Conservation (phyloP, 2,797 vertebrate species). For the Champsocephalus gunnari region DNA sequence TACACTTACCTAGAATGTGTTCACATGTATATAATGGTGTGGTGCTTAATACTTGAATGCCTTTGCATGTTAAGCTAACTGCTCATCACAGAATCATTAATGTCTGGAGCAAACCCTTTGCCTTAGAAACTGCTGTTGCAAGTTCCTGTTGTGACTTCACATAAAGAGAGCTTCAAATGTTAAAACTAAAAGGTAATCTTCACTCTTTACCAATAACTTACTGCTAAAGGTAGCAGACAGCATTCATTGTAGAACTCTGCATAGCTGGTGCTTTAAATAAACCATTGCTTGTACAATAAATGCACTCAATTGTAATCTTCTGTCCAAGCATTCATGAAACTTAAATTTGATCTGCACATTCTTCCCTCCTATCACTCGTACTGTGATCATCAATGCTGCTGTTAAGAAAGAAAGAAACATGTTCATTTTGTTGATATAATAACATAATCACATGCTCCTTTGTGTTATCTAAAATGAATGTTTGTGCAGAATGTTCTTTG, state of each 20-base stretch:
- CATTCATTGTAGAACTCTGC: constrained; percentile 25
- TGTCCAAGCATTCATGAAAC: background rate
- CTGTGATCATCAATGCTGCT: background rate
- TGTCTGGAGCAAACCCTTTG: constrained; percentile 28
- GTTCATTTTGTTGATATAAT: background rate
- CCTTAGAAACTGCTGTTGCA: constrained; percentile 50
- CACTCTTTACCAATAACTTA: background rate
- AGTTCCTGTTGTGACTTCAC: background rate
- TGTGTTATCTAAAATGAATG: background rate
- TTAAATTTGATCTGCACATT: constrained; percentile 1
- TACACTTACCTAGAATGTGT: background rate
- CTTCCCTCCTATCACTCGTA: background rate
- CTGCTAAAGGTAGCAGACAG: background rate
- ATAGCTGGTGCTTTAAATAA: background rate
- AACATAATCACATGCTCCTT: background rate
- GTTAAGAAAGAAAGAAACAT: background rate
- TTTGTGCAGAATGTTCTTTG: constrained; percentile 12
- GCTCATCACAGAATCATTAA: constrained; percentile 23
- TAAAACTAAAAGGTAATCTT: background rate
- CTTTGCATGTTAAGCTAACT: constrained; percentile 48
- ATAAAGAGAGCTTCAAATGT: background rate
- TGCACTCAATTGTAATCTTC: background rate
- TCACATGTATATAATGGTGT: constrained; percentile 34
- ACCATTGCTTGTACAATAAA: background rate
- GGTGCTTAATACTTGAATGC: constrained; percentile 26